Evolutionary conservation across 2,888 invertebrate species (phyloP), one percentile per base, ranked within the genome.

Genomic region (Chymomyza caudatula): DNA sequence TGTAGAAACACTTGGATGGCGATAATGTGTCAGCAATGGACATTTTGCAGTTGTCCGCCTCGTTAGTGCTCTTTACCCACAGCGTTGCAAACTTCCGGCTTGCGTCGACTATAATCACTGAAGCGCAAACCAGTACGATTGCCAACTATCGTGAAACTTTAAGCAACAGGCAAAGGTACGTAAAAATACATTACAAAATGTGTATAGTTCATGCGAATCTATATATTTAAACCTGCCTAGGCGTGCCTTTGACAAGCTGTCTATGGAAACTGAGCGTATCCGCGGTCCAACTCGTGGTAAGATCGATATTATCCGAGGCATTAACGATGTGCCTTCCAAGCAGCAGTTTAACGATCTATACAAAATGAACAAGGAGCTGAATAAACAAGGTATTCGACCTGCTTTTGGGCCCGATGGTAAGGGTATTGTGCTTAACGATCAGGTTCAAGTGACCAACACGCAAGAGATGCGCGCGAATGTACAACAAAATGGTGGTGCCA

Each of bases 331-430:
- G 63, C 89, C 89, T 0, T 83, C 85, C 8, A 81, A 83, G 2
- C 87, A 88, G 65, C 84, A 88, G 61, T 80, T 90, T 5, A 89
- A 88, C 62, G 89, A 90, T 77, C 70, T 89, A 5, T 77, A 85
- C 61, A 89, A 87, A 68, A 78, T 87, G 63, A 87, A 87, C 13
- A 84, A 67, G 29, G 59, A 88, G 6, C 42, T 89, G 3, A 88
- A 88, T 54, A 11, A 73, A 25, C 62, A 72, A 17, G 84, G 81
- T 2, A 71, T 89, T 0, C 82, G 86, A 4, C 79, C 86, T 29
- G 66, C 83, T 2, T 89, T 89, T 55, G 86, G 80, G 0, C 20
- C 71, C 4, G 71, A 80, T 20, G 88, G 86, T 0, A 60, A 78
- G 3, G 79, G 79, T 4, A 71, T 90, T 4, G 20, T 85, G 2